These are phyloP conservation scores for Philopedon plagiatum DNA, from an alignment of 2,888 invertebrate genomes.

Conservation along the genomic window DNA sequence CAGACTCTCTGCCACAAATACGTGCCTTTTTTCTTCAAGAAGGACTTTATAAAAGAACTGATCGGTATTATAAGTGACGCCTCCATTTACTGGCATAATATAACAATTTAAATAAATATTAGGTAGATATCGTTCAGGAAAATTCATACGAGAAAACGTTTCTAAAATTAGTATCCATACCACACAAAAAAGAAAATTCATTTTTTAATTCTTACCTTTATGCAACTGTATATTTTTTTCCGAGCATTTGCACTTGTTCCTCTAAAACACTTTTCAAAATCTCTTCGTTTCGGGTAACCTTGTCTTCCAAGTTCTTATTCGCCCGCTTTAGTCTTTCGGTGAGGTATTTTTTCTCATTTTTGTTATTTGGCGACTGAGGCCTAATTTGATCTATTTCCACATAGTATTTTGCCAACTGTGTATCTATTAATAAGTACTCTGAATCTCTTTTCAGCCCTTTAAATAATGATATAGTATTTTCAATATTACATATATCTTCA, in stretches of 20 bases:
- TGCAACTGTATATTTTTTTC: constrained; percentile 25
- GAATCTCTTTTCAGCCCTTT: constrained; percentile 52
- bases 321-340: constrained; percentile 32
- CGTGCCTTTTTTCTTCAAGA: no score
- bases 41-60: no score
- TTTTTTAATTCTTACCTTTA: constrained; percentile 14
- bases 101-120: no score
- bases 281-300: constrained; percentile 48
- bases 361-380: constrained; percentile 12
- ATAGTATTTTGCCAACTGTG: constrained; percentile 47
- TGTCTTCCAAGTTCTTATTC: constrained; percentile 44
- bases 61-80: no score
- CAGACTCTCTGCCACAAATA: no score
- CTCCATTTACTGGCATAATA: no score
- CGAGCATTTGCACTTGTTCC: constrained; percentile 49
- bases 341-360: constrained; percentile 28
- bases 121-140: no score
- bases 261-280: constrained; percentile 46
- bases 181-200: no score
- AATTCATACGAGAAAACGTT: no score
- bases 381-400: constrained; percentile 40
- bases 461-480: constrained; percentile 43
- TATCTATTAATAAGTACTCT: constrained; percentile 47
- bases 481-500: constrained; percentile 32
- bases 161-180: no score